Evolutionary conservation across 2,888 invertebrate species (phyloP).

Genomic region (Timema cristinae): DNA sequence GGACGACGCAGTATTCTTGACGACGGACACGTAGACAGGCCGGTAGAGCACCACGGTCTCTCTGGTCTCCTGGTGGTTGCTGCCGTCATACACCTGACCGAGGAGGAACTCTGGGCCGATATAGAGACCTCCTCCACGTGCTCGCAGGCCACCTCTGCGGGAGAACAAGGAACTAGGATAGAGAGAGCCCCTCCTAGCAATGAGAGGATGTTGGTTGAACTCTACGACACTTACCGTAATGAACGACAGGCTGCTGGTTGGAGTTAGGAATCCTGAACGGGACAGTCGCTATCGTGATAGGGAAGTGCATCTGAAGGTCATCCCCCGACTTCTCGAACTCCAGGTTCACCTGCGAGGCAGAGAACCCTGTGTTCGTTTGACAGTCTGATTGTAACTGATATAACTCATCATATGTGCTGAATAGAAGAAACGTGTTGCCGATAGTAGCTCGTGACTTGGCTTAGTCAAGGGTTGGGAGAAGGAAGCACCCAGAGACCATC

Average conservation of each 20-base stretch:
- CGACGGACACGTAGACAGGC: conserved; percentile 56
- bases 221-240: conserved; percentile 53
- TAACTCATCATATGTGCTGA: too few relatives aligned
- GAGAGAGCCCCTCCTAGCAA: background rate
- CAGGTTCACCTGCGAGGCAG: conserved; percentile 56
- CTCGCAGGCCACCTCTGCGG: conserved; percentile 62
- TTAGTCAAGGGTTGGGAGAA: too few relatives aligned
- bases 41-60: conserved; percentile 62
- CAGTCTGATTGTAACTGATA: background rate
- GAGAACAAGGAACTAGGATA: background rate
- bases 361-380: background rate
- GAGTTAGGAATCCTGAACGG: conserved; percentile 65
- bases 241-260: conserved; percentile 55
- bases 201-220: background rate
- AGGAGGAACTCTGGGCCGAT: conserved; percentile 72
- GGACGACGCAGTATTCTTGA: conserved; percentile 22
- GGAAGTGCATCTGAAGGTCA: conserved; percentile 67
- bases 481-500: too few relatives aligned
- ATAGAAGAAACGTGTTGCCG: too few relatives aligned
- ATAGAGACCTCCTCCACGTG: conserved; percentile 73
- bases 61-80: conserved; percentile 42
- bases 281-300: conserved; percentile 70
- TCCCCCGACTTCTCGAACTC: conserved; percentile 67
- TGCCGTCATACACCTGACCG: conserved; percentile 73
- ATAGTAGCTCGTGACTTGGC: too few relatives aligned